phyloP scores from a whole-genome alignment of 1,140 invertebrate genomes.

The Brachionus calyciflorus region DNA sequence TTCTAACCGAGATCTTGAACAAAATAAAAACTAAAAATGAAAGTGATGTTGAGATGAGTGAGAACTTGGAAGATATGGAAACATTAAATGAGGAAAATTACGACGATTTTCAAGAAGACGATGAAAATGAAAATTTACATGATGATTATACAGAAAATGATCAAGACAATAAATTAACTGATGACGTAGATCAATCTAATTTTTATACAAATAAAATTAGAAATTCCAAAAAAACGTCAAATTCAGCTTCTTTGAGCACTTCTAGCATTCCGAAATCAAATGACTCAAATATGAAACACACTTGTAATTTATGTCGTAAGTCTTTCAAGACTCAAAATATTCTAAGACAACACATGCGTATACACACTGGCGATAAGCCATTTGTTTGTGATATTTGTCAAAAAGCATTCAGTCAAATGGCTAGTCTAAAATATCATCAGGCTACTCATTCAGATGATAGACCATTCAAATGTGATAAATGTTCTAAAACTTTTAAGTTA shows the following conservation, averaged over 20 bases:
- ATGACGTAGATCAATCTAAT: background rate
- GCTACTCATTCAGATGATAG: slow-evolving; percentile 41
- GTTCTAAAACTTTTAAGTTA: slow-evolving; percentile 35
- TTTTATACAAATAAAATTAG: background rate
- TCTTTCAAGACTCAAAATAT: slow-evolving; percentile 89
- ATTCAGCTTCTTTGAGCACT: background rate
- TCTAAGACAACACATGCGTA: slow-evolving; percentile 71
- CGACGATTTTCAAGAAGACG: background rate
- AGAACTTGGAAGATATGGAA: background rate
- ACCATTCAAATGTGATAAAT: slow-evolving; percentile 28
- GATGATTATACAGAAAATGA: background rate
- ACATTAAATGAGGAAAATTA: background rate
- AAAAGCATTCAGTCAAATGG: slow-evolving; percentile 61
- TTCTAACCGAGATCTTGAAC: slow-evolving; percentile 1
- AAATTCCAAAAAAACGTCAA: background rate
- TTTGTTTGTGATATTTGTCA: slow-evolving; percentile 97
- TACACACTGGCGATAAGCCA: slow-evolving; percentile 77
- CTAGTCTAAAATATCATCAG: slow-evolving; percentile 42
- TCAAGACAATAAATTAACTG: background rate
- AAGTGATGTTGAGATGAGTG: background rate
- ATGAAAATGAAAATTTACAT: slow-evolving; percentile 6
- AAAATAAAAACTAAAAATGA: background rate
- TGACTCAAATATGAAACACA: slow-evolving; percentile 65
- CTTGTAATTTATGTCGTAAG: slow-evolving; percentile 81
- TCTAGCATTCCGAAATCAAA: background rate